Percentiles rank a stretch among this genome's conserved stretches.
Conservation (phyloP, 2,888 invertebrate genomes). For the Pseudococcus viburni region DNA sequence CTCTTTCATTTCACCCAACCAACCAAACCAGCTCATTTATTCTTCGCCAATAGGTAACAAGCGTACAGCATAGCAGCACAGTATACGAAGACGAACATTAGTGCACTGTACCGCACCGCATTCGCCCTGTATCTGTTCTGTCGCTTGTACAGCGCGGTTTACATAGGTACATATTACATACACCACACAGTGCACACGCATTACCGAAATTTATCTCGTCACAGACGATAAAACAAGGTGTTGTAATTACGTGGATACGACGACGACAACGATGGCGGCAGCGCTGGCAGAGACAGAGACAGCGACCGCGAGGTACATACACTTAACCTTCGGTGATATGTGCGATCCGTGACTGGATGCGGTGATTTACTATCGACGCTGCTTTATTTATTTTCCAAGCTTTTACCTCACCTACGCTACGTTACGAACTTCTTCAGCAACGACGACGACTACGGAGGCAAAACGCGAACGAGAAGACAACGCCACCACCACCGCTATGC, state of each 20-base stretch:
- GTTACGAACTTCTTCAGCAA: background rate
- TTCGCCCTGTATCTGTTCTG: too few species aligned
- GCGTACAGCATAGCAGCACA: too few species aligned
- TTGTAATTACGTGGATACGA: background rate
- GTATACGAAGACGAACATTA: too few species aligned
- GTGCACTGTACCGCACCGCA: too few species aligned
- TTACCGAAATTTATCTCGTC: background rate
- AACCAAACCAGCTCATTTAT: too few species aligned
- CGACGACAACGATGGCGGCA: background rate
- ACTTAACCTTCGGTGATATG: background rate
- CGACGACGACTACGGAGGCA: background rate
- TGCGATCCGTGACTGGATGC: background rate
- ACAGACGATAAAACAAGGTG: background rate
- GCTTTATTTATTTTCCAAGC: background rate
- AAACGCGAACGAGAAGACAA: background rate
- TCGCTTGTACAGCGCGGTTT: too few species aligned
- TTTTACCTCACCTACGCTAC: background rate
- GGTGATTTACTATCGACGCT: background rate
- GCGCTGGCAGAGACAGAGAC: background rate
- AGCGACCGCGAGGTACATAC: background rate
- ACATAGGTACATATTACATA: too few species aligned
- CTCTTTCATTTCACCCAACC: too few species aligned
- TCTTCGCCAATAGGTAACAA: too few species aligned
- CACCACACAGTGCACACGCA: too few species aligned
- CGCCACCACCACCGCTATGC: too few species aligned